phyloP scores from a whole-genome alignment of 2,888 invertebrate genomes.

The Polydesmus complanatus region DNA sequence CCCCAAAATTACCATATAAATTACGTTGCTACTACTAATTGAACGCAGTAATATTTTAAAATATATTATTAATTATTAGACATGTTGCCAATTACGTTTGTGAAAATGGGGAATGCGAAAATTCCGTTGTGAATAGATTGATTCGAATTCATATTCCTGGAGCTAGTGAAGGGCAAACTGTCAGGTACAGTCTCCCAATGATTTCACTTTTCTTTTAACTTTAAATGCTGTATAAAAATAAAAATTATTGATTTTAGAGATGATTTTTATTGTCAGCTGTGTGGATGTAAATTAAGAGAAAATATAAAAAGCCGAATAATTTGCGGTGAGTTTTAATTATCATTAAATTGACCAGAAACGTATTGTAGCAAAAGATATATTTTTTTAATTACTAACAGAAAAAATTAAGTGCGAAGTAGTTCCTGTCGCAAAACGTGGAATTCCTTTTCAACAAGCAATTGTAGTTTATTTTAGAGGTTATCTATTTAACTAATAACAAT shows the following conservation, averaged over 20 bases:
- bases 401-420: constrained; percentile 7
- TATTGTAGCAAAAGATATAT: background rate
- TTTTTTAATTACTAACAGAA: constrained; percentile 1
- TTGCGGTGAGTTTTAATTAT: background rate
- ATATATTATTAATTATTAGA: background rate
- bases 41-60: background rate
- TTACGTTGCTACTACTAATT: too few species aligned
- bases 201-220: background rate
- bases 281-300: constrained; percentile 4
- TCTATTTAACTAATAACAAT: background rate
- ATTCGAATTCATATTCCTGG: constrained; percentile 10
- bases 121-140: background rate
- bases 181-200: background rate
- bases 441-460: background rate
- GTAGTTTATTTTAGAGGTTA: constrained; percentile 11
- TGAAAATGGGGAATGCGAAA: background rate
- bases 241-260: background rate
- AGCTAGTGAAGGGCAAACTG: background rate
- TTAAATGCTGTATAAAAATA: background rate
- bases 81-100: background rate
- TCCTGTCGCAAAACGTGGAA: background rate
- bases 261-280: constrained; percentile 2
- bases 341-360: background rate
- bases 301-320: constrained; percentile 4
- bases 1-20: too few species aligned